Evolutionary conservation across 35 echinoderm and acorn worm species (phyloP), one percentile per base, ranked within the genome.

Genomic region (Ophioderma brevispina): DNA sequence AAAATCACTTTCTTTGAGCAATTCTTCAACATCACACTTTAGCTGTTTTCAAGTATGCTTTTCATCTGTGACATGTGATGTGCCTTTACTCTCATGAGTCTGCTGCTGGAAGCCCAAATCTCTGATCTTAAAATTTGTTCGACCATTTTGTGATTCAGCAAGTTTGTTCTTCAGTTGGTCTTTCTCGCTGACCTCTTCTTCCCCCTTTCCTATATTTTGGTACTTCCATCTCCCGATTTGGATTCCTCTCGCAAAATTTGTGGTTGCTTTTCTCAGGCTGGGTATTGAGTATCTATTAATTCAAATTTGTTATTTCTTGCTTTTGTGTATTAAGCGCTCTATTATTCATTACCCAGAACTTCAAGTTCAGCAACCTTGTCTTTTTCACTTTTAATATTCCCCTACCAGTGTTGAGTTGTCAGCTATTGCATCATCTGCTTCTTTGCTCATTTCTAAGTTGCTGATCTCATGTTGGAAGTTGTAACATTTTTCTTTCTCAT

Each of bases 1-100:
- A 90, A 96, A 90, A 25, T 88, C 94, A 64, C 94, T 92, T 35
- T 93, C 87, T 70, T 93, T 84, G 40, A 96, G 70, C 32, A 96
- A 76, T 37, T 93, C 91, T 33, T 91, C 75, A 37, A 96, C 78
- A 39, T 89, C 86, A 40, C 78, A 64, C 39, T 93, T 40, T 32
- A 82, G 86, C 39, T 81, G 37, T 55, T 92, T 87, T 17, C 92
- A 50, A 39, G 35, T 41, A 33, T 33, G 77, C 43, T 87, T 96
- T 33, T 90, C 91, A 31, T 80, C 76, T 75, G 87, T 34, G 82
- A 41, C 39, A 13, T 31, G 40, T 64, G 35, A 96, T 70, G 82
- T 81, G 32, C 78, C 38, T 31, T 82, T 30, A 4, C 2, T 70
- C 59, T 25, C 28, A 70, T 70, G 10, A 25, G 10, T 70, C 4